Base-by-base conservation (phyloP, 2,888 invertebrate species). In the Ceraclea dissimilis region DNA sequence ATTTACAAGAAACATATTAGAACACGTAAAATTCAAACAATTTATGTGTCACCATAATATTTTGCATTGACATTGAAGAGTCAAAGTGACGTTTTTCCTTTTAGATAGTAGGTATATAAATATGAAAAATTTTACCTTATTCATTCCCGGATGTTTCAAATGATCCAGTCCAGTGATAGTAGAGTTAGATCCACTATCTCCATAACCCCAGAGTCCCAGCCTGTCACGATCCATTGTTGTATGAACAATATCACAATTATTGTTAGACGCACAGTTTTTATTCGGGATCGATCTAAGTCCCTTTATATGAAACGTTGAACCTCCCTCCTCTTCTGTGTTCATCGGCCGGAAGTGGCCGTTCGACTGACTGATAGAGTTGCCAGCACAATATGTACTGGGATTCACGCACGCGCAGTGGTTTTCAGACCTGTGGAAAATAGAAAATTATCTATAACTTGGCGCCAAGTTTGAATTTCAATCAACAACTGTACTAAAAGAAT, bases 131-230 rank as follows among this genome's bases (percentile, higher is more conserved):
- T 67, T 64, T 70, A 86, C 87, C 85, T 87, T 87, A 70, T 86
- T 86, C 10, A 86, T 75, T 56, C 82, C 79, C 2, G 86, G 84
- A 67, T 84, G 79, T 59, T 80, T 78, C 48, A 87, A 74, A 62
- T 82, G 81, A 70, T 86, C 86, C 62, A 86, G 75, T 56, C 87
- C 86, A 54, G 82, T 77, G 54, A 82, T 68, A 57, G 77, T 76
- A 67, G 78, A 78, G 63, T 76, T 71, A 62, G 76, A 71, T 63
- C 75, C 69, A 54, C 69, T 67, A 66, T 83, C 83, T 54, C 79
- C 80, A n/a, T 48, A 46, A 64, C 78, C 78, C 76, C 81, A 79
- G 60, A 82, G 75, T 70, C 81, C 86, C 70, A 82, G 75, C 70
- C 79, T 80, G 69, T 85, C 85, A 64, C 82, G 77, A 59, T 81